Percentiles rank a stretch among this genome's conserved stretches.
phyloP scores from a whole-genome alignment of 1,140 invertebrate species.

The fruit fly (Drosophila melanogaster) region Release_6_plus_ISO1_MT NC_004354.4:4017501-4018000 shows the following conservation, averaged over 20 bases:
- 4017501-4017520: conserved; percentile 75
- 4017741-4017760: conserved; percentile 73
- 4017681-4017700: conserved; percentile 51
- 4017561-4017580: conserved; percentile 62
- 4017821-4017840: conserved; percentile 81
- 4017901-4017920: conserved; percentile 63
- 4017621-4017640: neutral
- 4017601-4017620: neutral
- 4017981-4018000: conserved; percentile 22
- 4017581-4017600: conserved; percentile 38
- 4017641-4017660: conserved; percentile 64
- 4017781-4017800: neutral
- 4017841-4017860: conserved; percentile 45
- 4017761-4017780: neutral
- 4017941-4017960: conserved; percentile 47
- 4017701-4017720: conserved; percentile 75
- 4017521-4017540: conserved; percentile 5
- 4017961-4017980: neutral
- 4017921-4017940: conserved; percentile 69
- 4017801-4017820: conserved; percentile 47
- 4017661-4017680: conserved; percentile 46
- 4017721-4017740: conserved; percentile 82
- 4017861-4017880: conserved; percentile 19
- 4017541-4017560: neutral
- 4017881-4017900: conserved; percentile 37